Evolutionary conservation across 2,888 invertebrate genomes (phyloP), one percentile per base, ranked within the genome.

Genomic region (Ormyrus thymus): DNA sequence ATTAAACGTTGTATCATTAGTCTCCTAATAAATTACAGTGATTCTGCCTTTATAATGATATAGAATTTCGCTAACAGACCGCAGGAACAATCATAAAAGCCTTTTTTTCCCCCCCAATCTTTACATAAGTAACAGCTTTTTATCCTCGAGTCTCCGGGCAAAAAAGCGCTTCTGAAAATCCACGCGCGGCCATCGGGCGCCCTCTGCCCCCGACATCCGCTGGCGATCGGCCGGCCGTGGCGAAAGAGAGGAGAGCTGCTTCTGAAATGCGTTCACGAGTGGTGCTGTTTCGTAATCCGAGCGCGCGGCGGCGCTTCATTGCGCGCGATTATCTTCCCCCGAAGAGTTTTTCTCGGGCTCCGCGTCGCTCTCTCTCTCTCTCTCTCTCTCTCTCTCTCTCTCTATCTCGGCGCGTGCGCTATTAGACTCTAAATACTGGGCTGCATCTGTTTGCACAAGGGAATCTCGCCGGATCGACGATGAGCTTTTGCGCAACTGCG

Each of bases 361-460:
- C 58, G 69, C 46, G 43, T 43, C 8, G 8, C 29, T 56, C 50
- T 48, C 71, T 56, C 50, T 71, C 64, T 77, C 65, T 77, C 71
- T 77, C 13, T 13, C 45, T 50, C 53, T 61, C n/a, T 45, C 71
- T 56, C 51, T 71, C 64, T 77, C 65, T 77, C 71, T 77, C 13
- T 13, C 13, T 77, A 10, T 13, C 13, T 45, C 4, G 29, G 29
- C 29, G 29, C 29, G 29, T 29, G 29, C 29, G 29, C 48, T 9
- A 72, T 72, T 73, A 78, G 68, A 73, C 15, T 73, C 66, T 51
- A 64, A 72, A 66, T 59, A 51, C 45, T 51, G 73, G 50, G 61
- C 64, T 66, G 64, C 74, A 74, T 78, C 78, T 78, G 74, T 78
- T 78, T 78, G 58, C 78, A 69, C 73, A 59, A 59, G 77, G 77